A percentile compares a stretch with the other conserved stretches of the same genome.
phyloP scores from a whole-genome alignment of 1,140 invertebrate genomes.

The Aethina tumida region DNA sequence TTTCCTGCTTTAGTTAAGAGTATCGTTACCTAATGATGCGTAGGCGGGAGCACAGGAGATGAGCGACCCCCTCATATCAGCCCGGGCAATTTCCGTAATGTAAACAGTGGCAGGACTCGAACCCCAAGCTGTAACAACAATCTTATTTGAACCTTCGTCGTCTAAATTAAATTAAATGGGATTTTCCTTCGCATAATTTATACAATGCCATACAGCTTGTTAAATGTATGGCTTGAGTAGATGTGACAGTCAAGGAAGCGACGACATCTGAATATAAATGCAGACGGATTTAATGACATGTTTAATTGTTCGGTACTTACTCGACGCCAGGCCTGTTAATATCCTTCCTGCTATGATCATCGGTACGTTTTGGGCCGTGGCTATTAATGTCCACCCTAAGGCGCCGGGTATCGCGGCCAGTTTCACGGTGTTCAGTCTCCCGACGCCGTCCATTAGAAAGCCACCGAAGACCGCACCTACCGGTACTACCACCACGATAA shows the following conservation, averaged over 20 bases:
- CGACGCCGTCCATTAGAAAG: conserved; percentile 50
- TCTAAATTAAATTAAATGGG: background rate
- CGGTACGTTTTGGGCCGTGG: conserved; percentile 36
- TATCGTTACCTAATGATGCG: conserved; percentile 28
- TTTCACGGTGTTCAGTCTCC: conserved; percentile 50
- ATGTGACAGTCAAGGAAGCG: background rate
- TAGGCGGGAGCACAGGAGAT: conserved; percentile 21
- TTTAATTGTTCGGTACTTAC: conserved; percentile 23
- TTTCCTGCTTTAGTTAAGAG: conserved; percentile 27
- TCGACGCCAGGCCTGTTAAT: conserved; percentile 47
- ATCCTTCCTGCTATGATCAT: conserved; percentile 50
- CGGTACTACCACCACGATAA: conserved; percentile 45
- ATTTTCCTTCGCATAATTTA: background rate
- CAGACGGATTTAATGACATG: background rate
- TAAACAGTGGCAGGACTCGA: conserved; percentile 51
- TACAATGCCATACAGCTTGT: background rate
- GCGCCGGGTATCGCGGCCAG: conserved; percentile 48
- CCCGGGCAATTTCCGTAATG: conserved; percentile 49
- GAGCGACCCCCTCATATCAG: conserved; percentile 46
- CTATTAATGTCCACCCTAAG: conserved; percentile 52
- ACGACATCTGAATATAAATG: background rate
- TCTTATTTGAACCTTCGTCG: background rate
- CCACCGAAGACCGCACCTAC: conserved; percentile 45
- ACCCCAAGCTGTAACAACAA: conserved; percentile 36
- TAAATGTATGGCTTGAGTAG: background rate